Percentiles rank a stretch among this genome's conserved stretches.
phyloP scores from a whole-genome alignment of 2,113 vertebrate species.

The Takifugu bimaculatus region DNA sequence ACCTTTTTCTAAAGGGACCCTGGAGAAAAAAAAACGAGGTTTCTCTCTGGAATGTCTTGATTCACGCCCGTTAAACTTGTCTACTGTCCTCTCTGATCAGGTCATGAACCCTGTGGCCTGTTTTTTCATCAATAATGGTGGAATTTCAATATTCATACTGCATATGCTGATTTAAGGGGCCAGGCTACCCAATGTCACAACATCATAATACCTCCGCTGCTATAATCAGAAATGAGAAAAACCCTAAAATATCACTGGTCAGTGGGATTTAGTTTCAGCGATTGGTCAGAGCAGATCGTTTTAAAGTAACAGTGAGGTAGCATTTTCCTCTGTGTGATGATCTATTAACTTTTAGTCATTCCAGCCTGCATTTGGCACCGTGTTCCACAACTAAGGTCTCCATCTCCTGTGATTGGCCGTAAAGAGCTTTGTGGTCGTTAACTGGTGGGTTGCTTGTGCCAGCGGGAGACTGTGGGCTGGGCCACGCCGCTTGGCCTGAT shows the following conservation, averaged over 20 bases:
- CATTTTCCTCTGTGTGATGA: slow-evolving; percentile 11
- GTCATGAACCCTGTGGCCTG: background rate
- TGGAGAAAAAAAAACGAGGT: slow-evolving; percentile 7
- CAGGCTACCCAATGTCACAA: background rate
- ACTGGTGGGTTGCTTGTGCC: slow-evolving; percentile 66
- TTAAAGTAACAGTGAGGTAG: slow-evolving; percentile 11
- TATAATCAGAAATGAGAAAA: background rate
- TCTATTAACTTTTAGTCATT: slow-evolving; percentile 25
- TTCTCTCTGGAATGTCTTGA: slow-evolving; percentile 33
- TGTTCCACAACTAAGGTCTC: slow-evolving; percentile 35
- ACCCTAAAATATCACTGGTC: background rate
- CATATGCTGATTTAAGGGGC: slow-evolving; percentile 3
- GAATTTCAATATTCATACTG: too few relatives aligned
- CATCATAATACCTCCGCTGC: background rate
- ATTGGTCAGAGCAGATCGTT: slow-evolving; percentile 4
- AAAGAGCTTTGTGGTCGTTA: slow-evolving; percentile 48
- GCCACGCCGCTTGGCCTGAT: slow-evolving; percentile 61
- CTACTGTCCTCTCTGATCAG: slow-evolving; percentile 6
- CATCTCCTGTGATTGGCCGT: slow-evolving; percentile 51
- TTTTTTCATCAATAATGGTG: too few relatives aligned
- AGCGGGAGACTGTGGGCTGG: slow-evolving; percentile 66
- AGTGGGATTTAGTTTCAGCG: background rate
- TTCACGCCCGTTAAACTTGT: too few relatives aligned
- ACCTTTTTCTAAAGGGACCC: slow-evolving; percentile 19
- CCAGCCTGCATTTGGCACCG: slow-evolving; percentile 28